Conservation (phyloP, 1,140 invertebrate species). For the Drosophila chauvacae region DNA sequence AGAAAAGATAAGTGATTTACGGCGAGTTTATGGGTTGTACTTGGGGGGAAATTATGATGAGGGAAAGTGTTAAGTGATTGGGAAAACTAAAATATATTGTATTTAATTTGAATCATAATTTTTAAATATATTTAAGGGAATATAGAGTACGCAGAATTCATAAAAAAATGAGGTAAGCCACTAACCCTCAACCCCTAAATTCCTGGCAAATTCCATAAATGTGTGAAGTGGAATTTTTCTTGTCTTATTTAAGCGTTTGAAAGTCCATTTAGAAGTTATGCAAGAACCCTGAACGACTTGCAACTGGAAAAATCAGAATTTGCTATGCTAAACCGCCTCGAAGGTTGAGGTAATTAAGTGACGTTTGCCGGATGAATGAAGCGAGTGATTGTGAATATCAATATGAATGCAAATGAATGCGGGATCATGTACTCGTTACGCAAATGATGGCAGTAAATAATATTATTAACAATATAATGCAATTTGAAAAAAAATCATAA, state of each 20-base stretch:
- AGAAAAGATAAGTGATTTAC: constrained; percentile 27
- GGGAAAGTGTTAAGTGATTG: neutral
- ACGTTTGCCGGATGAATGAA: constrained; percentile 11
- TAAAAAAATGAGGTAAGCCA: too few species aligned
- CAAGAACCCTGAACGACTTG: constrained; percentile 5
- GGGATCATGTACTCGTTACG: constrained; percentile 2
- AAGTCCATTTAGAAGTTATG: constrained; percentile 22
- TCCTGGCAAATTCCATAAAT: neutral
- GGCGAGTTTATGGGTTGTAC: neutral
- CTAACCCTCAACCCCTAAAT: too few species aligned
- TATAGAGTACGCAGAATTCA: too few species aligned
- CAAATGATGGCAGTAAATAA: neutral
- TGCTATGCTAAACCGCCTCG: constrained; percentile 26
- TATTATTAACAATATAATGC: neutral
- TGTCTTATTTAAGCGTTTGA: neutral
- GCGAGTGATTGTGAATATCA: neutral
- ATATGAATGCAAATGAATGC: constrained; percentile 24
- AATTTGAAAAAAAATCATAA: neutral
- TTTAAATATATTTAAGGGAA: neutral
- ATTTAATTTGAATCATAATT: neutral
- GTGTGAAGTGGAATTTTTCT: neutral
- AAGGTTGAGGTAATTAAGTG: constrained; percentile 43
- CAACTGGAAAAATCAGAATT: constrained; percentile 41
- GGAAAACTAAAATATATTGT: neutral
- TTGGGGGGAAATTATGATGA: neutral